phyloP scores from a whole-genome alignment of 2,113 vertebrate species.

The Serinus canaria region DNA sequence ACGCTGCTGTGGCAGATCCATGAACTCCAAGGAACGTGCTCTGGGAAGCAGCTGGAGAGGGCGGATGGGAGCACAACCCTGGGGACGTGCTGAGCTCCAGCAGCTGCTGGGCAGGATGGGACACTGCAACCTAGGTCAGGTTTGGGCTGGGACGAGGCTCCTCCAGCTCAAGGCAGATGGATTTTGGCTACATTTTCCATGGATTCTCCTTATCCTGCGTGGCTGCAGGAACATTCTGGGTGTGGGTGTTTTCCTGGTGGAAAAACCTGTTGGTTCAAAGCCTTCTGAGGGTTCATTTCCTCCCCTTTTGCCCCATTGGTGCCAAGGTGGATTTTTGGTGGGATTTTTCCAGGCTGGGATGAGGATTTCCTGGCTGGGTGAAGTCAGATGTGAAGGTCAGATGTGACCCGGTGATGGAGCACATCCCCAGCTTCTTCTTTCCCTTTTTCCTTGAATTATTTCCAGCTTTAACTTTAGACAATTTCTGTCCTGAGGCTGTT shows the following conservation, averaged over 20 bases:
- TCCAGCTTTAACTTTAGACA: fast-evolving
- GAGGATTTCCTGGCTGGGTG: not conserved
- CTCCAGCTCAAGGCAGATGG: not conserved
- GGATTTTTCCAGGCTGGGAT: not conserved
- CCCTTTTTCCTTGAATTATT: not conserved
- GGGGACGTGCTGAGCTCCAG: not conserved
- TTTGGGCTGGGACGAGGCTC: not conserved
- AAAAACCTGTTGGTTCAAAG: not conserved
- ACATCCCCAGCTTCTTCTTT: not conserved
- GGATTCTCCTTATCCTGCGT: not conserved
- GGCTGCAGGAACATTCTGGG: fast-evolving
- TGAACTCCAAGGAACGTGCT: not conserved
- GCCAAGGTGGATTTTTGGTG: fast-evolving
- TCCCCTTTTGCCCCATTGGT: not conserved
- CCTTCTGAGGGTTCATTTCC: not conserved
- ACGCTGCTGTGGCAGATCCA: fast-evolving
- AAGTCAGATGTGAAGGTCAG: not conserved
- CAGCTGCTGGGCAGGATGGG: not conserved
- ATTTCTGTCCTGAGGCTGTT: not conserved
- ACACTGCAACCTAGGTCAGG: not conserved
- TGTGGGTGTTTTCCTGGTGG: not conserved
- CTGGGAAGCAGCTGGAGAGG: not conserved
- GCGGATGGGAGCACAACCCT: fast-evolving
- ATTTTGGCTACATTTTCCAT: not conserved
- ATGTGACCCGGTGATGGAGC: not conserved